Conservation (phyloP, 2,888 invertebrate species). For the Cheiracanthium punctorium region DNA sequence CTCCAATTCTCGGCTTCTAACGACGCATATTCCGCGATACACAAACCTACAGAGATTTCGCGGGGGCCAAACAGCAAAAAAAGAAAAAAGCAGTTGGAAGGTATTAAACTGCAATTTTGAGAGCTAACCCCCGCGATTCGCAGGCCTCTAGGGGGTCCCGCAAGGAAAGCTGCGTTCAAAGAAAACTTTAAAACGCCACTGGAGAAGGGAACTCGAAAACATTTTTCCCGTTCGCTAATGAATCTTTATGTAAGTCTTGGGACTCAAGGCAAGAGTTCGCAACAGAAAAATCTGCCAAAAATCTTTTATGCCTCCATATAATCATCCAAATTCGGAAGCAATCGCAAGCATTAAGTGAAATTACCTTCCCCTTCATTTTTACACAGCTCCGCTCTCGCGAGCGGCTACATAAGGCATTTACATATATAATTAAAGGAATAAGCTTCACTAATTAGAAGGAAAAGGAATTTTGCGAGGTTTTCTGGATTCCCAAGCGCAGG, state of each 20-base stretch:
- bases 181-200: conserved; percentile 58
- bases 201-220: not conserved
- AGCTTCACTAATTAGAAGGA: conserved; percentile 62
- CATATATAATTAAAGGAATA: conserved; percentile 69
- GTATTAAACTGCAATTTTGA: conserved; percentile 56
- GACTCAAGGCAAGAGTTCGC: conserved; percentile 13
- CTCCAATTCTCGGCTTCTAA: not conserved
- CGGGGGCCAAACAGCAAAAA: not conserved
- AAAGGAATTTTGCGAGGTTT: conserved; percentile 50
- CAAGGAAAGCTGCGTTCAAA: conserved; percentile 26
- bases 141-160: conserved; percentile 2
- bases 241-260: conserved; percentile 53
- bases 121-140: conserved; percentile 20
- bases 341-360: conserved; percentile 52
- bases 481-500: conserved; percentile 30
- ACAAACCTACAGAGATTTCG: not conserved
- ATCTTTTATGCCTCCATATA: conserved; percentile 46
- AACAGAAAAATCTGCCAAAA: conserved; percentile 62
- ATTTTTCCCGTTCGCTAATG: conserved; percentile 55
- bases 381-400: not conserved
- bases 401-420: conserved; percentile 61
- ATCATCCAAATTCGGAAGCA: conserved; percentile 56
- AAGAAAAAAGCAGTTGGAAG: conserved; percentile 7
- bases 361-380: conserved; percentile 17
- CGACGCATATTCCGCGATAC: not conserved